Percentiles rank a stretch among this genome's conserved stretches.
Evolutionary conservation across 2,888 invertebrate genomes (phyloP).

Genomic region (Eustalomyia histrio): DNA sequence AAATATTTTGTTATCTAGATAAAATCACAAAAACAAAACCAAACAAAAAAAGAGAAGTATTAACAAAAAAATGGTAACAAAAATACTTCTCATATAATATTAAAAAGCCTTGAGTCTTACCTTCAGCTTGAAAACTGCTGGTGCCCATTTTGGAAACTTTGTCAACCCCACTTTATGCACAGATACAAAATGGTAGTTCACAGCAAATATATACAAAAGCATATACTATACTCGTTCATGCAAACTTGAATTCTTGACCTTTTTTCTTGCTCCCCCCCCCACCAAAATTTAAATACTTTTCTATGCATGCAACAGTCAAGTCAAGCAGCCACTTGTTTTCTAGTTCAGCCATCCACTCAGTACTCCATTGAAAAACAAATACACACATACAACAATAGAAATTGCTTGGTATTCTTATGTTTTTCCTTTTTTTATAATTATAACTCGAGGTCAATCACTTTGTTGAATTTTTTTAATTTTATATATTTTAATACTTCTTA

Average conservation of each 20-base stretch:
- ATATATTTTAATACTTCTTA: too few relatives aligned
- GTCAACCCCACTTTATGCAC: slow-evolving; percentile 25
- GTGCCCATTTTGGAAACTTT: slow-evolving; percentile 67
- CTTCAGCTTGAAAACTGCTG: slow-evolving; percentile 76
- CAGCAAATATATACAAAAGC: slow-evolving; percentile 27
- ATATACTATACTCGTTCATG: not conserved
- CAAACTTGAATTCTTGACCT: slow-evolving; percentile 63
- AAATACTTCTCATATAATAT: slow-evolving; percentile 28
- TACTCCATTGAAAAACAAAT: slow-evolving; percentile 54
- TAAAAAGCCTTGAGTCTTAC: slow-evolving; percentile 67
- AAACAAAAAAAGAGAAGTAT: too few relatives aligned
- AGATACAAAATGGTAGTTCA: slow-evolving; percentile 34
- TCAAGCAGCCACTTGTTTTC: slow-evolving; percentile 63
- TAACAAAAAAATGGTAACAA: slow-evolving; percentile 28
- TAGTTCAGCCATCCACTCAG: slow-evolving; percentile 59
- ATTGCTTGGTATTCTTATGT: slow-evolving; percentile 57
- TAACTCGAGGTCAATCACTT: slow-evolving; percentile 65
- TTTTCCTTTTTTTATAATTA: slow-evolving; percentile 40
- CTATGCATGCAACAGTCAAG: slow-evolving; percentile 39
- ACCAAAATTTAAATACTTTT: slow-evolving; percentile 19
- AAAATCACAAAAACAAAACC: slow-evolving; percentile 9
- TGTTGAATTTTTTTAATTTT: slow-evolving; percentile 25
- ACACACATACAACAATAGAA: slow-evolving; percentile 44
- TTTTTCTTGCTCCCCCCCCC: slow-evolving; percentile 59
- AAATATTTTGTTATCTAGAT: slow-evolving; percentile 65